phyloP scores from a whole-genome alignment of 2,888 invertebrate species.

The Ectemnius cavifrons region DNA sequence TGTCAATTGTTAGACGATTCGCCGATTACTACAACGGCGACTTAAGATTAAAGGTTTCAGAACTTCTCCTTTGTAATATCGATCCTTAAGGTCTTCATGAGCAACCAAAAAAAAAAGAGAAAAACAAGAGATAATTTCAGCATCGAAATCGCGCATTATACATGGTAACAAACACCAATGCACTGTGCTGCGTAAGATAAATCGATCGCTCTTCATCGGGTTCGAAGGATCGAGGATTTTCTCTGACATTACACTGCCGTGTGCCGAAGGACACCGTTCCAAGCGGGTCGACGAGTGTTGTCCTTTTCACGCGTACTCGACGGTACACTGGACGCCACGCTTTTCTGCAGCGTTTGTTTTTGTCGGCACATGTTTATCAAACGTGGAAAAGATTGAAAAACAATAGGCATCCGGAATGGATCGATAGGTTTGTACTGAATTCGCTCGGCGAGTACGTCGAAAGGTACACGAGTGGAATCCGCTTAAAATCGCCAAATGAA shows the following conservation, averaged over 20 bases:
- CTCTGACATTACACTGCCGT: conserved; percentile 57
- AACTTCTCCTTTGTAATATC: conserved; percentile 42
- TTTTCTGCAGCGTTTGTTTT: conserved; percentile 22
- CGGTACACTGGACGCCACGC: conserved; percentile 14
- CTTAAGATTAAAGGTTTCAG: conserved; percentile 28
- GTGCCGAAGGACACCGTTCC: conserved; percentile 60
- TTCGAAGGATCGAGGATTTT: conserved; percentile 50
- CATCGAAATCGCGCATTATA: conserved; percentile 11
- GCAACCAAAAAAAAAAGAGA: conserved; percentile 12
- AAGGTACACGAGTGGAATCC: no score
- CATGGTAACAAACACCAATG: conserved; percentile 26
- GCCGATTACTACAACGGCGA: conserved; percentile 26
- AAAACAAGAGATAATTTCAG: conserved; percentile 11
- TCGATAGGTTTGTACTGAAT: conserved; percentile 8
- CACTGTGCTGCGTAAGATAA: conserved; percentile 33
- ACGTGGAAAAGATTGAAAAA: conserved; percentile 30
- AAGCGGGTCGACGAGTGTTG: conserved; percentile 42
- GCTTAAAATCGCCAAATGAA: background rate
- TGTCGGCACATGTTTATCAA: conserved; percentile 26
- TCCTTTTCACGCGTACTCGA: conserved; percentile 11
- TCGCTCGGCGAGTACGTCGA: background rate
- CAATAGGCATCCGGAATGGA: conserved; percentile 18
- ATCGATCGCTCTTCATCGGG: conserved; percentile 54
- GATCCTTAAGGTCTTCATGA: conserved; percentile 24
- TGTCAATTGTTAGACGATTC: conserved; percentile 56